Base-by-base conservation (phyloP, 2,797 vertebrate species). In the Rhynchotus rufescens region DNA sequence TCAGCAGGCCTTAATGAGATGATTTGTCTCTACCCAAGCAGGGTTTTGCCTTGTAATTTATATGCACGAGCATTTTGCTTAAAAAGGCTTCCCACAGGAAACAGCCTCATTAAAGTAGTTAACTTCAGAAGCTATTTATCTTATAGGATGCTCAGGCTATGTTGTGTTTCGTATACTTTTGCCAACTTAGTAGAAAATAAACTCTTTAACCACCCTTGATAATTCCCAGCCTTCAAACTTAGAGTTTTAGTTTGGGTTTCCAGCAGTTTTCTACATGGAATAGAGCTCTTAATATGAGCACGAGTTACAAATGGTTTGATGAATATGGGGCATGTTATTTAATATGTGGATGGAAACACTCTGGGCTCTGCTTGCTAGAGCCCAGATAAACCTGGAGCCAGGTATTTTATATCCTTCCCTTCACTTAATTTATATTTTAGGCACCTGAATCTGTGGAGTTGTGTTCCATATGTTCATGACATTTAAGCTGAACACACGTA, bases 51-150 rank as follows among this genome's bases (percentile, higher is more conserved):
- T 65, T 54, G 14, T 65, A 52, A 79, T 83, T 77, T 84, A 62
- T 84, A 61, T 71, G 90, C 30, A 51, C 76, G 76, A 86, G 52
- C 40, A 44, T 90, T 89, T 88, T 64, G 51, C 61, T 64, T 93
- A 19, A 64, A 66, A 91, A 85, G 61, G 52, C 26, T 74, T 81
- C 47, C 76, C 42, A 10, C 17, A 66, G 42, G 54, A 84, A 66
- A 30, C 17, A 40, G 22, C 68, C 23, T 83, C 19, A 3, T 67
- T 86, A 75, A 64, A 44, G 15, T 6, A 68, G 30, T 49, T 65
- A 51, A 7, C 19, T 90, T 86, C 4, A 51, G 49, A 51, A 51
- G 49, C 49, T 51, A 25, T 51, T 51, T 51, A 25, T 51, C 49
- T 51, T 51, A 51, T 14, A 51, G 49, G 49, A 51, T 73, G 15